Evolutionary conservation across 2,888 invertebrate genomes (phyloP), one percentile per base, ranked within the genome.

Genomic region (Parnassius smintheus): DNA sequence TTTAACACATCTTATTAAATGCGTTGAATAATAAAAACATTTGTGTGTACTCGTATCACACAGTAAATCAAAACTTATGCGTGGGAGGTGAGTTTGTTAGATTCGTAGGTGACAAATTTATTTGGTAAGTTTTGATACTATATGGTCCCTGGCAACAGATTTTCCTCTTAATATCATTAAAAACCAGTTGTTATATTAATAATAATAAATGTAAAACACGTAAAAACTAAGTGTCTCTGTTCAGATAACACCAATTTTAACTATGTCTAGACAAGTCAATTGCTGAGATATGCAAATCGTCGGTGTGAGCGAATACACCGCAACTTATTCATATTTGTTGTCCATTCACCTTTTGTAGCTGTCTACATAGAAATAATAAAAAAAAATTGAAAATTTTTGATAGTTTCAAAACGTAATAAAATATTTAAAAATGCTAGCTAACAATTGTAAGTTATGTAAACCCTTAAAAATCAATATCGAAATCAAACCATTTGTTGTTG

Each of bases 211-310:
- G 60, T 41, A 60, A 62, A 64, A 35, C 35, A 35, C 35, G 35
- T 35, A 61, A 68, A 70, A 59, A 41, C 58, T 73, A 72, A 71
- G 70, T 71, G 76, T 76, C 74, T 73, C 77, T 72, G 78, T 80
- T 77, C 77, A 80, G 76, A 80, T 78, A 80, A 77, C 80, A 78
- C 75, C 76, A 78, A 79, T 80, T 80, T 73, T 70, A 75, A 78
- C 80, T 71, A 75, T 79, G 85, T 85, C 84, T 84, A 85, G 85
- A 85, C 85, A 73, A 76, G 80, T 80, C 83, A 82, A 84, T 83
- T 80, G 80, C 80, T 77, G 73, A 76, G 77, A 82, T 81, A 85
- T 85, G 82, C 77, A 81, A 85, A 85, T 82, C 70, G 68, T 66
- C 74, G 71, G 70, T 76, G 76, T 72, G 74, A 71, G 72, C 70